These are phyloP conservation scores for Cotesia typhae DNA, from an alignment of 1,140 invertebrate species.

Conservation along the genomic window DNA sequence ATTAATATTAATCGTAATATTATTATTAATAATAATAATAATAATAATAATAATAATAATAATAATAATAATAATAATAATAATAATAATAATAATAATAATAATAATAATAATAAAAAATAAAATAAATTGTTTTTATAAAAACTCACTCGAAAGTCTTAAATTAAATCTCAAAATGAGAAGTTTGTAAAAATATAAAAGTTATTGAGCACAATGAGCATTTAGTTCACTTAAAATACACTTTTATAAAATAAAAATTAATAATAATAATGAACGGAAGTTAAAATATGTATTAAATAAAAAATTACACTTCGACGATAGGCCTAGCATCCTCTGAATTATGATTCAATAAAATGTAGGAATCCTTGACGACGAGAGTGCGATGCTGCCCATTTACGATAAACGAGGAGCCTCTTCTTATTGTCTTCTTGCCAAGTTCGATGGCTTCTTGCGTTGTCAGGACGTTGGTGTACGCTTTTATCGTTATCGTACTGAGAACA, in stretches of 20 bases:
- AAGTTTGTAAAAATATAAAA: background rate
- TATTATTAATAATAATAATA: background rate
- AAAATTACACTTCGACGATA: slow-evolving; percentile 29
- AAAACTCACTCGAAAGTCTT: background rate
- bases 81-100: no score
- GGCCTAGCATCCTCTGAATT: slow-evolving; percentile 45
- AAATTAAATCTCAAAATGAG: background rate
- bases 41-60: background rate
- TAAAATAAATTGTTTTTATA: no score
- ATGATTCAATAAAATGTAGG: slow-evolving; percentile 67
- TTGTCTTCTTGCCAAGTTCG: slow-evolving; percentile 76
- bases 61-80: background rate
- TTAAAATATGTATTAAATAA: background rate
- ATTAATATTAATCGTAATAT: background rate
- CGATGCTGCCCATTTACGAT: slow-evolving; percentile 76
- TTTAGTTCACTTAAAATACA: slow-evolving; percentile 9
- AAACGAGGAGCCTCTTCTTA: slow-evolving; percentile 76
- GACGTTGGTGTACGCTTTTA: slow-evolving; percentile 78
- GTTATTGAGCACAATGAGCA: slow-evolving; percentile 23
- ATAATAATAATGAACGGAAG: background rate
- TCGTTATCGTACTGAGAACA: slow-evolving; percentile 72
- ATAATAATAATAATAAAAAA: background rate
- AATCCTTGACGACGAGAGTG: slow-evolving; percentile 70
- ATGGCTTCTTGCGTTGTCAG: slow-evolving; percentile 79
- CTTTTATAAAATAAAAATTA: background rate